phyloP scores from a whole-genome alignment of 1,140 invertebrate species.

The Camponotus floridanus region DNA sequence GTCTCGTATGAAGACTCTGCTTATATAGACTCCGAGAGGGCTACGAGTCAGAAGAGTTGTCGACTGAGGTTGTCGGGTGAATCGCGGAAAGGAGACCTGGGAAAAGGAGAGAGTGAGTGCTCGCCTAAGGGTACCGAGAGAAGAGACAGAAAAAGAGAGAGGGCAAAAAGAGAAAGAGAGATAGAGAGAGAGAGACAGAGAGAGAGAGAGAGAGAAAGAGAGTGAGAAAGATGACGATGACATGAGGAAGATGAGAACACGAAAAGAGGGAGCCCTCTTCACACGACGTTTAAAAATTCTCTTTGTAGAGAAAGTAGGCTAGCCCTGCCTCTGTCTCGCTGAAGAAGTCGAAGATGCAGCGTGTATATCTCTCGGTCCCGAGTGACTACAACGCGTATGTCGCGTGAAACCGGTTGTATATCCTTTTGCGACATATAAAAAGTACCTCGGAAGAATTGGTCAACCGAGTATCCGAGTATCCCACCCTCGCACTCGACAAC shows the following conservation, averaged over 20 bases:
- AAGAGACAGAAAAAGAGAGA: conserved; percentile 12
- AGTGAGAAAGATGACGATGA: conserved; percentile 14
- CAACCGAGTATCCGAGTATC: conserved; percentile 15
- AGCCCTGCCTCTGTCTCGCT: conserved; percentile 66
- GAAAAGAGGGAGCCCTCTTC: conserved; percentile 76
- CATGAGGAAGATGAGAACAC: conserved; percentile 45
- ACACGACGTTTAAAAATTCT: conserved; percentile 80
- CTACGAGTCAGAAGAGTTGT: conserved; percentile 64
- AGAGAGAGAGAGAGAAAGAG: conserved; percentile 52
- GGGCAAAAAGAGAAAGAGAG: conserved; percentile 3
- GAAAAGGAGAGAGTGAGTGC: conserved; percentile 66
- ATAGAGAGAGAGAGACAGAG: conserved; percentile 49
- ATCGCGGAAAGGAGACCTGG: conserved; percentile 76
- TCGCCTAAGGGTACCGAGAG: conserved; percentile 42
- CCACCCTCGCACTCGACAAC: background rate
- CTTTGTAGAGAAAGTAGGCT: conserved; percentile 85
- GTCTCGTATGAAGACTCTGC: conserved; percentile 75
- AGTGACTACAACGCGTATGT: background rate
- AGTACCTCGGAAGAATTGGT: background rate
- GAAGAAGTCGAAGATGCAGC: conserved; percentile 63
- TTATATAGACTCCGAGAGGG: conserved; percentile 85
- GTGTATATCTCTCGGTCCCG: background rate
- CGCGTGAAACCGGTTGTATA: conserved; percentile 49
- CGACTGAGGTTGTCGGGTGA: conserved; percentile 74
- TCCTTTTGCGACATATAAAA: background rate